Percentiles rank a stretch among this genome's conserved stretches.
These are phyloP conservation scores for Hyposoter dolosus DNA, from an alignment of 2,888 invertebrate genomes.

Conservation along the genomic window DNA sequence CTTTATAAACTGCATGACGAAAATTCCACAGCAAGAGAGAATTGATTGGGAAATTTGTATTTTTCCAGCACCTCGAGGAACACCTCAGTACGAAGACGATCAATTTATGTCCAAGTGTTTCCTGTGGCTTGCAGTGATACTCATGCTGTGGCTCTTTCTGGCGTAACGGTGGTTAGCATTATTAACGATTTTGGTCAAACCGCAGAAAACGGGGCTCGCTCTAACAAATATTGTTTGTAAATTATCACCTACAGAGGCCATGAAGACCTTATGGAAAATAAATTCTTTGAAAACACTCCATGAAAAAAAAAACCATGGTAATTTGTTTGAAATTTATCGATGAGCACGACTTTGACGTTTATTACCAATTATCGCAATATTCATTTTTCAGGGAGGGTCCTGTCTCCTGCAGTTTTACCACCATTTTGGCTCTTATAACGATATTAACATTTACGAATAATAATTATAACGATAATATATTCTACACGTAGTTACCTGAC, in stretches of 20 bases:
- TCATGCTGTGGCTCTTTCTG: conserved; percentile 96
- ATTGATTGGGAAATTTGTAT: conserved; percentile 26
- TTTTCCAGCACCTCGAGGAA: conserved; percentile 90
- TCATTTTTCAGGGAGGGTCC: background rate
- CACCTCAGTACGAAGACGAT: conserved; percentile 96
- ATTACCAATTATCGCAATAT: background rate
- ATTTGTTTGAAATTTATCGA: background rate
- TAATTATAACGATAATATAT: conserved; percentile 41
- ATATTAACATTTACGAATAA: conserved; percentile 42
- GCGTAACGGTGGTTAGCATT: conserved; percentile 87
- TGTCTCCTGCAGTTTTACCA: background rate
- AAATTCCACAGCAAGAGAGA: background rate
- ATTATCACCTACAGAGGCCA: background rate
- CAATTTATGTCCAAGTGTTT: conserved; percentile 97
- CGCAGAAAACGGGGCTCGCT: background rate
- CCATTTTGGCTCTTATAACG: conserved; percentile 44
- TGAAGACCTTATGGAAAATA: background rate
- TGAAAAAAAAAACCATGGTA: background rate
- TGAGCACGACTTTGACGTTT: background rate
- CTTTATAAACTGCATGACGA: background rate
- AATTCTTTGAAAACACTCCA: background rate
- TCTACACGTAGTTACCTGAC: conserved; percentile 58
- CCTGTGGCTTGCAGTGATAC: conserved; percentile 95
- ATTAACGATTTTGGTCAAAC: conserved; percentile 9
- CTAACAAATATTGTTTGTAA: background rate